Evolutionary conservation across 2,888 invertebrate genomes (phyloP), one percentile per base, ranked within the genome.

Genomic region (Fragum whitleyi): DNA sequence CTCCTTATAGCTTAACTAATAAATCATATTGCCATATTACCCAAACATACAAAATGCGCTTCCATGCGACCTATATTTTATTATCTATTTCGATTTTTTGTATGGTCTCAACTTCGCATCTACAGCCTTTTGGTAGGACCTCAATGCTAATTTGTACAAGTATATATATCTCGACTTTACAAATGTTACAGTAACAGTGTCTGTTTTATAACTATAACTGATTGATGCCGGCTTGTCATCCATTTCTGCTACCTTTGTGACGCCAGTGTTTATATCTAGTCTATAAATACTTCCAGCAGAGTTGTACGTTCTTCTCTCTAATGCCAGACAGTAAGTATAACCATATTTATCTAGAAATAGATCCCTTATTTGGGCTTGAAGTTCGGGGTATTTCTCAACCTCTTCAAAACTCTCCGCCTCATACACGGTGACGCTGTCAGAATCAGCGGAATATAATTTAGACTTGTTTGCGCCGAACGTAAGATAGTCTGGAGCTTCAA

Each of bases 391-490:
- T n/a, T 75, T 29, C 53, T 85, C 85, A 6, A 75, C 23, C 23
- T 79, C 61, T 28, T 57, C 65, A 53, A 85, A 82, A 69, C 74
- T 62, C 26, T 68, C 65, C 32, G 77, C 73, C 28, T 79, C 77
- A 67, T 85, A 85, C 5, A 85, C 85, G 5, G 74, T 80, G 9
- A 85, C 85, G 51, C 79, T 85, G 26, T 85, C 85, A 7, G 79
- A 62, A 57, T 82, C 77, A 6, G 85, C 81, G 5, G 79, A 77
- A 32, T 77, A 77, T 11, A 85, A 61, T 59, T 77, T 79, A 16
- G 69, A 68, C 57, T 69, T 76, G 51, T 85, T 72, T 0, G 74
- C 23, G 16, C 81, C 81, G 55, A 85, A 81, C 36, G 61, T 53
- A 2, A 85, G 65, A 68, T 77, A 85, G n/a, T 82, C 79, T 14